Evolutionary conservation across 2,888 invertebrate genomes (phyloP).

Genomic region (Adineta ricciae): DNA sequence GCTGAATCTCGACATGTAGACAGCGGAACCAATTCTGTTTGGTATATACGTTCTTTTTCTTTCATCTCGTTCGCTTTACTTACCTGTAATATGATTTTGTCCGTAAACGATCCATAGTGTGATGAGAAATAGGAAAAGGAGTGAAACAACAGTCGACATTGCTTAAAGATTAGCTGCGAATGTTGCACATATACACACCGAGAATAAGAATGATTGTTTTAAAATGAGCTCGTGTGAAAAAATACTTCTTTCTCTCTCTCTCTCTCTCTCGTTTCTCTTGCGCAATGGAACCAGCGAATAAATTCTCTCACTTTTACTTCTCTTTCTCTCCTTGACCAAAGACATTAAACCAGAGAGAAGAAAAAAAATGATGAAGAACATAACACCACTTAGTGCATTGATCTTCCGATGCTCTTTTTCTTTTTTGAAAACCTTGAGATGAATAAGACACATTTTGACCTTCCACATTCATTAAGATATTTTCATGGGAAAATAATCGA

Average conservation of each 20-base stretch:
- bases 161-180: background rate
- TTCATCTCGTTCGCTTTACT: background rate
- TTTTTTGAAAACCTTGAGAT: background rate
- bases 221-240: background rate
- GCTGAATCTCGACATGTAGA: background rate
- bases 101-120: background rate
- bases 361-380: background rate
- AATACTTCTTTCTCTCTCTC: background rate
- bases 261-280: background rate
- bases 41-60: background rate
- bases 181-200: background rate
- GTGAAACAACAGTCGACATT: background rate
- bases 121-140: background rate
- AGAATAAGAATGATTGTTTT: slow-evolving; percentile 9
- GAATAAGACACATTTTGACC: background rate
- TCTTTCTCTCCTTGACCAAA: background rate
- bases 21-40: background rate
- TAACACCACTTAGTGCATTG: background rate
- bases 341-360: background rate
- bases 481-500: background rate
- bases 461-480: background rate
- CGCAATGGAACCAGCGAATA: background rate
- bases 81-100: background rate
- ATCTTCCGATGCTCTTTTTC: background rate
- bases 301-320: background rate